phyloP scores from a whole-genome alignment of 2,888 invertebrate species.

The Stegana nigrithorax region DNA sequence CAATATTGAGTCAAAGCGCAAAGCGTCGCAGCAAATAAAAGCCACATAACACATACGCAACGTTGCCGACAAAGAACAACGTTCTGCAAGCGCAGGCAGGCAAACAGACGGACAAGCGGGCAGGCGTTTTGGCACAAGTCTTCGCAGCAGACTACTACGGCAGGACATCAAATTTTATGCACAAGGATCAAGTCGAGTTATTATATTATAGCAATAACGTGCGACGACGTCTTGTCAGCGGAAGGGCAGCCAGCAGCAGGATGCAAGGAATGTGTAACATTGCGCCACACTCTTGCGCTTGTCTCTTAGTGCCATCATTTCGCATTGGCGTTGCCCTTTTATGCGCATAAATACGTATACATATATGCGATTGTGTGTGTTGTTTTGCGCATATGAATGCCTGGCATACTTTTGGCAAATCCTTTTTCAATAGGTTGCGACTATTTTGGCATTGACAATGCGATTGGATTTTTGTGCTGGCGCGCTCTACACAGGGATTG shows the following conservation, averaged over 20 bases:
- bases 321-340: too few relatives aligned
- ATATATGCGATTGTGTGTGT: conserved; percentile 18
- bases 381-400: conserved; percentile 39
- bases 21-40: neutral
- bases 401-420: conserved; percentile 27
- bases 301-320: too few relatives aligned
- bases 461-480: too few relatives aligned
- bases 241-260: neutral
- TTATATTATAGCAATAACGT: neutral
- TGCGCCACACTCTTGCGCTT: conserved; percentile 2
- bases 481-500: too few relatives aligned
- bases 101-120: too few relatives aligned
- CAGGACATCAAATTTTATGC: conserved; percentile 48
- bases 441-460: conserved; percentile 47
- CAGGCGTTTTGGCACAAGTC: conserved; percentile 31
- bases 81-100: conserved; percentile 29
- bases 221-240: too few relatives aligned
- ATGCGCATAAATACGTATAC: neutral
- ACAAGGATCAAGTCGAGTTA: conserved; percentile 43
- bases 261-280: conserved; percentile 43
- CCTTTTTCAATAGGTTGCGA: conserved; percentile 31
- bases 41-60: conserved; percentile 24
- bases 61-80: conserved; percentile 38
- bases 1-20: neutral
- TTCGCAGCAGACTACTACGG: conserved; percentile 11